phyloP scores from a whole-genome alignment of 2,797 vertebrate genomes.

The Argentina silus region DNA sequence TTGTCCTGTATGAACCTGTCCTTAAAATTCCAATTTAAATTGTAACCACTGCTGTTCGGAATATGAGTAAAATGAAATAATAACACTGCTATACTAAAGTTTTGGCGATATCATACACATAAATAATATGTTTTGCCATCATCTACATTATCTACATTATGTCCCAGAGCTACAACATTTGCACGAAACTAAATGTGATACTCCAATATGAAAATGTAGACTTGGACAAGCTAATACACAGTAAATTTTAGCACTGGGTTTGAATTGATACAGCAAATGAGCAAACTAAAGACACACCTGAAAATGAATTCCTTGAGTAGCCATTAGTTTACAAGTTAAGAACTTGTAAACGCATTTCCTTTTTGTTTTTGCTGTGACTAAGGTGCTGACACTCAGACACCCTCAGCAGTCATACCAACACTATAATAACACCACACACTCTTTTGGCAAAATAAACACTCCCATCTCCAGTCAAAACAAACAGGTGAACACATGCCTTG shows the following conservation, averaged over 20 bases:
- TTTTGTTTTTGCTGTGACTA: neutral
- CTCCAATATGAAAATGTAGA: conserved; percentile 13
- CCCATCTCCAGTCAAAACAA: conserved; percentile 13
- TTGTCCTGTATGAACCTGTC: neutral
- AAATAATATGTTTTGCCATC: neutral
- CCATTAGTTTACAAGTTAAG: neutral
- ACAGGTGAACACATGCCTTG: neutral
- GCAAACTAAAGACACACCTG: conserved; percentile 38
- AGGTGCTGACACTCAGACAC: neutral
- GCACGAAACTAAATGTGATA: neutral
- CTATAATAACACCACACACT: neutral
- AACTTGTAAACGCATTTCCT: neutral
- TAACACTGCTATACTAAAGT: conserved; percentile 13
- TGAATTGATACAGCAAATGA: conserved; percentile 24
- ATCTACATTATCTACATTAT: neutral
- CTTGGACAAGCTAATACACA: conserved; percentile 13
- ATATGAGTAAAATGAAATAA: conserved; percentile 8
- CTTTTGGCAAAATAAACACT: conserved; percentile 43
- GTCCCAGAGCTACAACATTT: neutral
- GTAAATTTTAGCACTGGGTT: conserved; percentile 34
- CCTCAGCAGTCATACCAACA: neutral
- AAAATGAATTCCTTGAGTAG: conserved; percentile 2
- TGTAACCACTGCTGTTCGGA: neutral
- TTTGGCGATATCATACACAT: conserved; percentile 27
- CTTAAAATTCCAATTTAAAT: neutral